Evolutionary conservation across 2,888 invertebrate species (phyloP).

Genomic region (Lysandra coridon): DNA sequence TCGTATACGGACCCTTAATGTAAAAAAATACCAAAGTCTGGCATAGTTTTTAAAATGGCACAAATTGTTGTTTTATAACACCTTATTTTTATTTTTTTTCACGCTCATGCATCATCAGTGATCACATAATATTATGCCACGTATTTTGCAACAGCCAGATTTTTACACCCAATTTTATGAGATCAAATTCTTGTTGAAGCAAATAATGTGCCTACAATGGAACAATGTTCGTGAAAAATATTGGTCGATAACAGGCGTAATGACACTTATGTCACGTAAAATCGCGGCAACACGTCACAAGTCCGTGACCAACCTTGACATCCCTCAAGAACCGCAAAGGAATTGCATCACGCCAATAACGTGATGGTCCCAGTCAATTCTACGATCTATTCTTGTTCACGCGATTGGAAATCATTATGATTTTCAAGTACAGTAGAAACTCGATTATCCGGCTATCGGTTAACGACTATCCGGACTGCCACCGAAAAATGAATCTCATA

Average conservation of each 20-base stretch:
- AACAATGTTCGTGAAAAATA: background rate
- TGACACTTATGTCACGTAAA: constrained; percentile 5
- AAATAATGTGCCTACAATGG: background rate
- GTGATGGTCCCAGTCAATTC: background rate
- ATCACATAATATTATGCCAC: background rate
- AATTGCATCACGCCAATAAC: constrained; percentile 10
- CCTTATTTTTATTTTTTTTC: background rate
- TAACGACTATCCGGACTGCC: too few species aligned
- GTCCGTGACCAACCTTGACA: constrained; percentile 21
- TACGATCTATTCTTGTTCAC: background rate
- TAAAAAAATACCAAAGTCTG: too few species aligned
- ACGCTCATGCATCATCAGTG: background rate
- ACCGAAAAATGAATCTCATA: too few species aligned
- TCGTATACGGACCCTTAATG: too few species aligned
- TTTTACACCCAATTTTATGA: background rate
- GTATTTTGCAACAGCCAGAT: background rate
- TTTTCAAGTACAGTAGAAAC: background rate
- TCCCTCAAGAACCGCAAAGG: constrained; percentile 13
- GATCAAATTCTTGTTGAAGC: background rate
- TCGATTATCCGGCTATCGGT: too few species aligned
- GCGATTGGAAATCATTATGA: background rate
- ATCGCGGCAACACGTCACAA: constrained; percentile 8
- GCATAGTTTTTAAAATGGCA: too few species aligned
- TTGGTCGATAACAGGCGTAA: constrained; percentile 8
- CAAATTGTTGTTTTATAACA: background rate